These are phyloP conservation scores for Circaetus gallicus DNA, from an alignment of 2,113 vertebrate genomes.

Conservation along the genomic window DNA sequence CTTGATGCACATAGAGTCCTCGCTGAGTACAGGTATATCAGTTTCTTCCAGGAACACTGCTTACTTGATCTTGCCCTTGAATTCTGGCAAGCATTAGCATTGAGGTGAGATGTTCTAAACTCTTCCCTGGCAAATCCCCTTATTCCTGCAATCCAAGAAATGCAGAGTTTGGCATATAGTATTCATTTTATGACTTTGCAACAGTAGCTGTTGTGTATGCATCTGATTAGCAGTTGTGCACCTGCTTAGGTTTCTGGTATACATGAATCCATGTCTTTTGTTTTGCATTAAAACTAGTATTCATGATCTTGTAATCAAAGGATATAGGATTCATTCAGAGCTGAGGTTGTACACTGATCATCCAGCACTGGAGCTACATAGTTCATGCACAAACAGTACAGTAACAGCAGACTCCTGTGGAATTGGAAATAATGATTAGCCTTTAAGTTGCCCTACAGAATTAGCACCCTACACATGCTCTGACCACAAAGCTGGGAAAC, in stretches of 20 bases:
- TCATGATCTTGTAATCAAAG: not conserved
- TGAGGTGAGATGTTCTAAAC: not conserved
- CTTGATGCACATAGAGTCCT: not conserved
- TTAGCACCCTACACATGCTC: rapidly evolving
- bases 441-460: not conserved
- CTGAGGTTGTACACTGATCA: not conserved
- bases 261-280: not conserved
- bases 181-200: not conserved
- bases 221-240: not conserved
- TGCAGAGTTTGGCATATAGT: not conserved
- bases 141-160: not conserved
- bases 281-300: not conserved
- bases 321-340: not conserved
- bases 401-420: not conserved
- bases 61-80: not conserved
- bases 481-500: not conserved
- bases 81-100: not conserved
- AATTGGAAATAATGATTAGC: not conserved
- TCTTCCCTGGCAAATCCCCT: not conserved
- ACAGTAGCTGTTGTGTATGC: not conserved
- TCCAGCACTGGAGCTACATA: not conserved
- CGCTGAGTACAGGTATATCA: not conserved
- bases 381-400: no score
- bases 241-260: not conserved
- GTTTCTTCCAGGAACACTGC: not conserved